phyloP scores from a whole-genome alignment of 2,797 vertebrate genomes.

The Furcifer pardalis region DNA sequence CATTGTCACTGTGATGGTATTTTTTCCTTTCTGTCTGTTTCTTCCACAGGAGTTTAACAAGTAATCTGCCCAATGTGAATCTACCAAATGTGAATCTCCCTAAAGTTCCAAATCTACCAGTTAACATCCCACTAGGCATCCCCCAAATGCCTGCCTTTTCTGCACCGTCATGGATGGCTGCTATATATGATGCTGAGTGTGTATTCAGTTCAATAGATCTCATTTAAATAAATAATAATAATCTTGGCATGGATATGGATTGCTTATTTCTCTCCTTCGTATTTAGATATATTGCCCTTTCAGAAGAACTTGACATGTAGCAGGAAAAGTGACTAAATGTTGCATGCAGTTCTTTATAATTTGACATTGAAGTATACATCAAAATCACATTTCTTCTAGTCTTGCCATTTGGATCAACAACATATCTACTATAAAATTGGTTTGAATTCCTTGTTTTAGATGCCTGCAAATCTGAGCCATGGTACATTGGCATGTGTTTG shows the following conservation, averaged over 20 bases:
- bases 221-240: conserved; percentile 83
- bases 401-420: conserved; percentile 68
- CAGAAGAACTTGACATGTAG: conserved; percentile 74
- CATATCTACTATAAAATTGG: conserved; percentile 68
- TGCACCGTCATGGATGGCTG: conserved; percentile 92
- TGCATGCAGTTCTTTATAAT: conserved; percentile 71
- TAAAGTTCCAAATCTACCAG: conserved; percentile 99
- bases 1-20: conserved; percentile 97
- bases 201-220: conserved; percentile 98
- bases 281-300: conserved; percentile 74
- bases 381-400: conserved; percentile 72
- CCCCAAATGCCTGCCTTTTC: conserved; percentile 99
- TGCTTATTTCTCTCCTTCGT: conserved; percentile 79
- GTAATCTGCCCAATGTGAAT: conserved; percentile 99
- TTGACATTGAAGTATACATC: conserved; percentile 64
- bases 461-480: conserved; percentile 28
- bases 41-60: conserved; percentile 96
- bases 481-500: conserved; percentile 37
- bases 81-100: conserved; percentile 99
- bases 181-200: conserved; percentile 94
- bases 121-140: conserved; percentile 99
- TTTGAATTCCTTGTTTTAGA: conserved; percentile 32
- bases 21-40: conserved; percentile 98
- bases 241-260: conserved; percentile 98
- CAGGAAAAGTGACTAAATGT: conserved; percentile 76